phyloP scores from a whole-genome alignment of 1,140 invertebrate genomes.

The Mycetomoellerius zeteki region DNA sequence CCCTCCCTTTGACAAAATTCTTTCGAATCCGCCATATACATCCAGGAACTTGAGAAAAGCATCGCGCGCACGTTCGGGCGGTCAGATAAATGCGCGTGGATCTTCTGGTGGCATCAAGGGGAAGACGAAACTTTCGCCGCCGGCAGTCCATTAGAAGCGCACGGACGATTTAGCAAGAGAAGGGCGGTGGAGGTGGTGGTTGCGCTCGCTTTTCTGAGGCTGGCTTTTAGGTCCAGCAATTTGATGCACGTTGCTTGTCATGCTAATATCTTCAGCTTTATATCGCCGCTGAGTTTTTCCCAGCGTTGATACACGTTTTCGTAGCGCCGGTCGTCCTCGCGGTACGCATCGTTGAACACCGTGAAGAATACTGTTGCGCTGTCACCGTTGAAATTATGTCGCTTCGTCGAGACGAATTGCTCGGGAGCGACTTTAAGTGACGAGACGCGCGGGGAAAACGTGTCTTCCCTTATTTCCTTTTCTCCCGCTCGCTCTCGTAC shows the following conservation, averaged over 20 bases:
- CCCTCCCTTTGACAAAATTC: no score
- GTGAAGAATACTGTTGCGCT: slow-evolving; percentile 25
- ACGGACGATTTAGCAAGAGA: slow-evolving; percentile 84
- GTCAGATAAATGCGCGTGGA: slow-evolving; percentile 18
- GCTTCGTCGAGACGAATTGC: slow-evolving; percentile 38
- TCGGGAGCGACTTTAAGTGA: slow-evolving; percentile 16
- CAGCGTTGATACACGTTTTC: slow-evolving; percentile 63
- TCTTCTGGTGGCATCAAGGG: neutral
- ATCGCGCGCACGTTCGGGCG: neutral
- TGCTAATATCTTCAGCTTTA: slow-evolving; percentile 85
- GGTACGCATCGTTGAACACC: slow-evolving; percentile 71
- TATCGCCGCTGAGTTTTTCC: slow-evolving; percentile 78
- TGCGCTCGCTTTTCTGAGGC: slow-evolving; percentile 71
- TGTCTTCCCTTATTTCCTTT: no score
- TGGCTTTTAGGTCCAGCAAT: slow-evolving; percentile 85
- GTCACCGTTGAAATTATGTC: slow-evolving; percentile 42
- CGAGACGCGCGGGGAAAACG: neutral
- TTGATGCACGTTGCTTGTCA: slow-evolving; percentile 85
- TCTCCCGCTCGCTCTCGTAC: neutral
- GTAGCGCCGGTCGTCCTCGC: slow-evolving; percentile 9
- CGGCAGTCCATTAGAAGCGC: slow-evolving; percentile 84
- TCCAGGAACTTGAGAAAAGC: neutral
- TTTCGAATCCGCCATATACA: no score
- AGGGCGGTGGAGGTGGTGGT: slow-evolving; percentile 47
- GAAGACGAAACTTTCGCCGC: slow-evolving; percentile 81